Percentiles rank a stretch among this genome's conserved stretches.
Evolutionary conservation across 2,797 vertebrate species (phyloP).

Genomic region (Rhynchonycteris naso): DNA sequence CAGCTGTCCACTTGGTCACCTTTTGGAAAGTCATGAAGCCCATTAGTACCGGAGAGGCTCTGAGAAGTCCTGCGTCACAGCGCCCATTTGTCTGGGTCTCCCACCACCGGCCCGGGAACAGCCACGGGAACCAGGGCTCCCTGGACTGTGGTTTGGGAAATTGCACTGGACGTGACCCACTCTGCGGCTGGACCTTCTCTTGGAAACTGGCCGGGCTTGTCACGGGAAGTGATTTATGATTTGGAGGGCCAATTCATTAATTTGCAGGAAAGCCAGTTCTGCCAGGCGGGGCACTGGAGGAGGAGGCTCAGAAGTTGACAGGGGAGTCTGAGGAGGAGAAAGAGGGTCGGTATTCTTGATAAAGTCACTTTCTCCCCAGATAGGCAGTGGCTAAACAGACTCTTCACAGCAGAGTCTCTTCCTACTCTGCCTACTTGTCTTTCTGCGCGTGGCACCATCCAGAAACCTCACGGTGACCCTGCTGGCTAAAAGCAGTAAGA

Average conservation of each 20-base stretch:
- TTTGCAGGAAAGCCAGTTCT: neutral
- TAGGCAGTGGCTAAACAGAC: neutral
- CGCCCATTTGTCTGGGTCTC: neutral
- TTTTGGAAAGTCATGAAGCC: neutral
- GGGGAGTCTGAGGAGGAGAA: neutral
- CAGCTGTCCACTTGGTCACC: neutral
- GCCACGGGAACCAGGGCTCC: neutral
- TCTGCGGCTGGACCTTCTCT: neutral
- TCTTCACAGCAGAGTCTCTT: neutral
- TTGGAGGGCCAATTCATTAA: neutral
- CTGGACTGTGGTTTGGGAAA: neutral
- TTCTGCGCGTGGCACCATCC: neutral
- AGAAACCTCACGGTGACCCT: neutral
- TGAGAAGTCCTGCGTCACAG: neutral
- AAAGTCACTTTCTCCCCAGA: neutral
- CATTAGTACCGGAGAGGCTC: neutral
- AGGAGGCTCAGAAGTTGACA: neutral
- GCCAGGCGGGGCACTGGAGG: neutral
- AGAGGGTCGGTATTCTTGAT: neutral
- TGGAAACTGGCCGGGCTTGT: neutral
- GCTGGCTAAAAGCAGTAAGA: neutral
- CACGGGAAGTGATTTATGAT: neutral
- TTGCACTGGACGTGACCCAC: neutral
- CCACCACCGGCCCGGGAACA: fast-evolving
- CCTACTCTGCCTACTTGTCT: neutral